Evolutionary conservation across 2,797 vertebrate species (phyloP), one percentile per base, ranked within the genome.

Genomic region (Aplochiton taeniatus): DNA sequence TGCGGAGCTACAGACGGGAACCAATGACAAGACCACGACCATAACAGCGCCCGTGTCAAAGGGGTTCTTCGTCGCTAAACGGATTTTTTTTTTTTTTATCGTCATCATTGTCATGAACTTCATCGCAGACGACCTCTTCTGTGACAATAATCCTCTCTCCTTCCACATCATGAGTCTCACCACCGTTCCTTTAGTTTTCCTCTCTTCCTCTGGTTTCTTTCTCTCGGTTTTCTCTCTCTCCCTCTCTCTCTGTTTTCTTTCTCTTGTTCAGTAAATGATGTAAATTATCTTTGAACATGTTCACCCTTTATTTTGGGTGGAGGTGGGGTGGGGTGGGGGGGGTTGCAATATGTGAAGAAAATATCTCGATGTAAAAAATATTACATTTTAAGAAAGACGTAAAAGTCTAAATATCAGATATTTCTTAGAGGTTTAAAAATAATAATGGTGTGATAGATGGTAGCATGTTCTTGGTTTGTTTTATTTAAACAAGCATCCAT

Each of bases 281-380:
- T 80, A 70, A 75, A 79, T 63, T 64, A 43, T 66, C 59, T 31
- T 11, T 45, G 18, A 7, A 51, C 56, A 9, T 17, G 57, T 58
- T 51, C 46, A 10, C 6, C 63, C 66, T 45, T 58, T 66, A 62
- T 69, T 69, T 65, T 59, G 46, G 18, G 69, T 73, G 51, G 60
- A 53, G n/a, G n/a, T n/a, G n/a, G n/a, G n/a, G n/a, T n/a, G n/a
- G n/a, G n/a, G n/a, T n/a, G 6, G 31, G 6, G 31, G 31, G 31
- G 31, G 31, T 2, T 3, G 31, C 31, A 31, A 43, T 75, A 83
- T 85, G 83, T 84, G 84, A 86, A 87, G 72, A 77, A 56, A 60
- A 54, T 70, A 68, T 79, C n/a, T 75, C 1, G 63, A 70, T 76
- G 72, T 87, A 68, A 70, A 64, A 46, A 43, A 76, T 61, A 66